Evolutionary conservation across 2,113 vertebrate genomes (phyloP), one percentile per base, ranked within the genome.

Genomic region (Elanoides forficatus): DNA sequence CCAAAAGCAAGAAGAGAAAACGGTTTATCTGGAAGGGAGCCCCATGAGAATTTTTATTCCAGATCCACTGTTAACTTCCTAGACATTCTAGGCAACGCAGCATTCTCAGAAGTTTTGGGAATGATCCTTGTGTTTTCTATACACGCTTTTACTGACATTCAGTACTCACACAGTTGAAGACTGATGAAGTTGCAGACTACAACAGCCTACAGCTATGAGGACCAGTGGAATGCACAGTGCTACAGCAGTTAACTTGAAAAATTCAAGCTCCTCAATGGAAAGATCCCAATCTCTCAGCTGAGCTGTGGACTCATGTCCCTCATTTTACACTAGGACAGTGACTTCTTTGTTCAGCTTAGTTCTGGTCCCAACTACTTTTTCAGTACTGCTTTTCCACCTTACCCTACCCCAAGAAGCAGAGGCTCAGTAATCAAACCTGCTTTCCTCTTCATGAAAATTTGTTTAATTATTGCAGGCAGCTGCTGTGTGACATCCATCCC

Each of bases 11-110:
- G 20, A 70, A 16, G 12, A 23, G 3, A 50, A 63, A 73, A 58
- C 0, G 0, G 30, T 72, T 59, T 52, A 50, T 20, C n/a, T 18
- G 23, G 23, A 53, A 78, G 6, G 11, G 2, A 9, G 6, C 5
- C 27, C 4, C 27, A 25, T 1, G 15, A 66, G 11, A n/a, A 81
- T 25, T 68, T 93, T 86, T 34, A 78, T 50, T 38, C 52, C 47
- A 71, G 12, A 66, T 9, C 3, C 27, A 80, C 62, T 47, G 9
- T 36, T 42, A 38, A 34, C 16, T 65, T 56, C 34, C 60, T 29
- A 19, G 42, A 30, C 12, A 29, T 15, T 59, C 45, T 62, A 82
- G 38, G 43, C 84, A 67, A 79, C 3, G 32, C 15, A 67, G 4
- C 1, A 7, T 55, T 11, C 70, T 67, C 6, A 2, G 16, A 32